Conservation (phyloP, 92 coral and sea anemone species). For the Phymanthus crucifer region DNA sequence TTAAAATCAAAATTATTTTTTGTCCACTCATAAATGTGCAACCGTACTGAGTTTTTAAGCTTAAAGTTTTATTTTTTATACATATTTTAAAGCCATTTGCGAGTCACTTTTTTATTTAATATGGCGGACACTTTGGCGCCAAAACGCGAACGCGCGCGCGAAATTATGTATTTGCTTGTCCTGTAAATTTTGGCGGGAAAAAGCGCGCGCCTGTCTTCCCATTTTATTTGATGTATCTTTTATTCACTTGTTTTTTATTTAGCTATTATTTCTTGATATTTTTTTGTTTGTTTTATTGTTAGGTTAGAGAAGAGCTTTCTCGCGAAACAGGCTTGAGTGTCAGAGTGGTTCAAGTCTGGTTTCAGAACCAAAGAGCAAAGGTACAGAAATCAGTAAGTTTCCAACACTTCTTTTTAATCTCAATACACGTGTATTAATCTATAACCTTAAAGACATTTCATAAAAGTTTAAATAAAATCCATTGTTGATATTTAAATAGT, state of each 20-base stretch:
- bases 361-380: slow-evolving; percentile 99
- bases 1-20: too few species aligned
- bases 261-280: not conserved
- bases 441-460: not conserved
- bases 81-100: too few species aligned
- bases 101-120: too few species aligned
- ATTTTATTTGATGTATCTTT: not conserved
- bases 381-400: slow-evolving; percentile 59
- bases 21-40: too few species aligned
- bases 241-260: not conserved
- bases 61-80: too few species aligned
- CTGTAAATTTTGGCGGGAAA: too few species aligned
- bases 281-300: not conserved
- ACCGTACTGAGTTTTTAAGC: too few species aligned
- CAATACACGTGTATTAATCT: not conserved
- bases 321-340: slow-evolving; percentile 99
- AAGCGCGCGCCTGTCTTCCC: too few species aligned
- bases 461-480: not conserved
- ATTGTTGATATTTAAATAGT: too few species aligned
- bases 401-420: slow-evolving; percentile 20
- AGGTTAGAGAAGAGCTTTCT: slow-evolving; percentile 98
- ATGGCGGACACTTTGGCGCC: too few species aligned
- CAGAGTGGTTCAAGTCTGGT: slow-evolving; percentile 99
- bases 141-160: too few species aligned
- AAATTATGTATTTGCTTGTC: too few species aligned